Conservation (phyloP, 2,797 vertebrate species). For the Catharus ustulatus region DNA sequence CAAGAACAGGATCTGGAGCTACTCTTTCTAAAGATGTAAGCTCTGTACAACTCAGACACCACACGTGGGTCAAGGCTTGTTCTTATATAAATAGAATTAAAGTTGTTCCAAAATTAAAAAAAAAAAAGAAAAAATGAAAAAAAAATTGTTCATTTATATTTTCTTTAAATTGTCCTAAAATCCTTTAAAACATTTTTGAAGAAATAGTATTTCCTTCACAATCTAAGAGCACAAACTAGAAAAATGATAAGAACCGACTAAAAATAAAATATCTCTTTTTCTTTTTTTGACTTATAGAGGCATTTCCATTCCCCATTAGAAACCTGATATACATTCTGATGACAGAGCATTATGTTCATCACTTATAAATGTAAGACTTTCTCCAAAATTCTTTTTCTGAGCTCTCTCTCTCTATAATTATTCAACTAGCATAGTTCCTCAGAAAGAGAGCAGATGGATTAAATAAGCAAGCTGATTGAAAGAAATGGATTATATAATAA, state of each 20-base stretch:
- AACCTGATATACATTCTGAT: neutral
- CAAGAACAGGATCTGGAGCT: neutral
- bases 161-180: neutral
- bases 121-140: no score
- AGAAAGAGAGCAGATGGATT: slow-evolving; percentile 3
- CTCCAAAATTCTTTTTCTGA: neutral
- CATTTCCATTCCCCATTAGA: neutral
- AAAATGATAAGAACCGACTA: neutral
- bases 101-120: neutral
- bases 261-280: neutral
- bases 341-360: neutral
- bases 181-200: neutral
- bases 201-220: neutral
- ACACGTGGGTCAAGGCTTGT: neutral
- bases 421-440: neutral
- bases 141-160: neutral
- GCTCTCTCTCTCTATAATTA: neutral
- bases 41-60: neutral
- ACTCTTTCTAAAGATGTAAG: neutral
- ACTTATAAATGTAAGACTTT: neutral
- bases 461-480: slow-evolving; percentile 32
- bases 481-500: slow-evolving; percentile 7
- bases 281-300: neutral
- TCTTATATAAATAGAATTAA: neutral
- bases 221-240: neutral